Base-by-base conservation (phyloP, 2,113 vertebrate genomes). In the Podarcis raffonei region DNA sequence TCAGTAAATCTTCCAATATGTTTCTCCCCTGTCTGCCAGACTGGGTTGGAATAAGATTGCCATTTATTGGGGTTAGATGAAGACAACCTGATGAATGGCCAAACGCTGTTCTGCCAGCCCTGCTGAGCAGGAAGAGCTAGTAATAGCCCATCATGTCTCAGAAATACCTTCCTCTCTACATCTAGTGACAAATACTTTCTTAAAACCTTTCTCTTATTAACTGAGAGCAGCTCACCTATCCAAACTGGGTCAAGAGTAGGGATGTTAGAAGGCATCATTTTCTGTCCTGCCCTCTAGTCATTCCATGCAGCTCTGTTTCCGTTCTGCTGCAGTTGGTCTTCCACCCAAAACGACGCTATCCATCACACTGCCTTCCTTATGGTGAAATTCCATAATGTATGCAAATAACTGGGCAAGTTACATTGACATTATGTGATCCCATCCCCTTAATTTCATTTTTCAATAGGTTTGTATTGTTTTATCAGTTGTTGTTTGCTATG, bases 1-100 rank as follows among this genome's bases (percentile, higher is more conserved):
- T 83, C 71, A 53, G 71, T 88, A 88, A 88, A 88, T 88, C 80
- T 88, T 25, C 81, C 80, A 66, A 42, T 88, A 48, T 83, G 59
- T 76, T 62, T 66, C 35, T 87, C 39, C 69, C 30, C 30, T 59
- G 22, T 57, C 57, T 87, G 76, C 23, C 76, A 66, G 79, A 37
- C 35, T 62, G 25, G 25, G 11, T 53, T 83, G 81, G 76, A 83
- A 88, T 66, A 83, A 76, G 87, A 76, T 65, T 88, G 37, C 22
- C 87, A 76, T 83, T 76, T 88, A 65, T 82, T 85, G 37, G 25
- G 71, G 81, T 88, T 88, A 76, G 83, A 83, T 39, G 87, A 83
- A 83, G 71, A 76, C 71, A 76, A 76, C 62, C 53, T 88, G 87
- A 88, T 75, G 74, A 83, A 88, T 88, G 80, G 80, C 32, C 87